Base-by-base conservation (phyloP, 2,888 invertebrate genomes). In the Acleris laterana region DNA sequence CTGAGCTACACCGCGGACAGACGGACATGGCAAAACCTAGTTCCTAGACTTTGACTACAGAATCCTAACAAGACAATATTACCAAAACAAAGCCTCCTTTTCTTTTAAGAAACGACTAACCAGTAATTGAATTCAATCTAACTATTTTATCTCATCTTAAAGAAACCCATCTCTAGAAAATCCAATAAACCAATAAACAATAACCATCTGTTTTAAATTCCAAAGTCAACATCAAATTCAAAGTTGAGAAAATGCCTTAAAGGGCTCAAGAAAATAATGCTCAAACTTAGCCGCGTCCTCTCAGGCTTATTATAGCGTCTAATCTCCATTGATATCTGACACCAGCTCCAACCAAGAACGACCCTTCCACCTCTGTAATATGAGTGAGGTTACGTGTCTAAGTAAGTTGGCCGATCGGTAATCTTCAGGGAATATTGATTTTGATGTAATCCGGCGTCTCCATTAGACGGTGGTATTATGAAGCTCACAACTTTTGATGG, bases 391-490 rank as follows among this genome's bases (percentile, higher is more conserved):
- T 25, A 28, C 2, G 49, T 60, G 28, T 60, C 64, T 53, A 9
- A 49, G 11, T 64, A 60, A 28, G 28, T 49, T 55, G 64, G 59
- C 11, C 42, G 49, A 1, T 42, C 49, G 28, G n/a, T 60, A 64
- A 64, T 64, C 59, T 60, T 64, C 49, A 49, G 64, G 55, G 64
- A 55, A 64, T 64, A 64, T 64, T 64, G 64, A 64, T 64, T 60
- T 60, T 49, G 59, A 64, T 60, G 59, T 64, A 64, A 64, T 64
- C 59, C 59, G 13, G 49, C 49, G 25, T 44, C 53, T 49, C 59
- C 64, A 60, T 60, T 64, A 60, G 59, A 64, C 49, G 38, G 42
- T n/a, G 53, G 42, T 25, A 59, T 49, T 53, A 59, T 60, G 49
- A 44, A 60, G 53, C 49, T 55, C 38, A 32, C 48, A 64, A 55